A percentile compares a stretch with the other conserved stretches of the same genome.
Conservation (phyloP, 2,888 invertebrate genomes). For the Chloromyia formosa region DNA sequence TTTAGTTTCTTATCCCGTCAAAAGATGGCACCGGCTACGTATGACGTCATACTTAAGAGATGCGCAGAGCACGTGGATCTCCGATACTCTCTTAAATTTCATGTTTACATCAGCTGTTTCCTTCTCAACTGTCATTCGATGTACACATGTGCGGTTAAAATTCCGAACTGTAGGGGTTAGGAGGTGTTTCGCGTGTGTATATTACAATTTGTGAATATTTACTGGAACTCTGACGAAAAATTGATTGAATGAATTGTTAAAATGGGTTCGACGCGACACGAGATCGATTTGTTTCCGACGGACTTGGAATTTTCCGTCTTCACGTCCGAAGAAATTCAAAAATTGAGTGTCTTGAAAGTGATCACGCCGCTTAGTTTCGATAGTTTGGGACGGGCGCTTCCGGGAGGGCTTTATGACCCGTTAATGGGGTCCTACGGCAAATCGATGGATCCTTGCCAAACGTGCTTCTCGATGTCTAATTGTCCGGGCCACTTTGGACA, state of each 20-base stretch:
- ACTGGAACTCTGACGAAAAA: not conserved
- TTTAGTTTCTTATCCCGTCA: too few relatives aligned
- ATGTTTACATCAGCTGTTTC: too few relatives aligned
- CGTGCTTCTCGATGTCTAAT: slow-evolving; percentile 74
- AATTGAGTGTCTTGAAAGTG: slow-evolving; percentile 83
- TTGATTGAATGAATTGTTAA: not conserved
- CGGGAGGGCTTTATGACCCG: slow-evolving; percentile 91
- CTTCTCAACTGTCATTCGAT: not conserved
- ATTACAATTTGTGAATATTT: not conserved
- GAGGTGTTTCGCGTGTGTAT: not conserved
- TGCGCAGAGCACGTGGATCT: too few relatives aligned
- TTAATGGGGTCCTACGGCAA: slow-evolving; percentile 71
- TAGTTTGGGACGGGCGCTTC: slow-evolving; percentile 79
- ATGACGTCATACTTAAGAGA: too few relatives aligned
- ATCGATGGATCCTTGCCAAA: slow-evolving; percentile 74
- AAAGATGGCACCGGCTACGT: too few relatives aligned
- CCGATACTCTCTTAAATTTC: too few relatives aligned
- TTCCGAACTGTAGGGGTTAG: slow-evolving; percentile 1
- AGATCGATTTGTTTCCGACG: slow-evolving; percentile 59
- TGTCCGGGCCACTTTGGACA: slow-evolving; percentile 97
- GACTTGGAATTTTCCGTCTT: slow-evolving; percentile 75
- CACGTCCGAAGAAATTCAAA: slow-evolving; percentile 77
- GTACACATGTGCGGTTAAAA: not conserved
- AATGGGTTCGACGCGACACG: slow-evolving; percentile 46
- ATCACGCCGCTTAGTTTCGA: slow-evolving; percentile 83